Percentiles rank a stretch among this genome's conserved stretches.
These are phyloP conservation scores for Folsomia candida DNA, from an alignment of 2,888 invertebrate genomes.

Conservation along the genomic window DNA sequence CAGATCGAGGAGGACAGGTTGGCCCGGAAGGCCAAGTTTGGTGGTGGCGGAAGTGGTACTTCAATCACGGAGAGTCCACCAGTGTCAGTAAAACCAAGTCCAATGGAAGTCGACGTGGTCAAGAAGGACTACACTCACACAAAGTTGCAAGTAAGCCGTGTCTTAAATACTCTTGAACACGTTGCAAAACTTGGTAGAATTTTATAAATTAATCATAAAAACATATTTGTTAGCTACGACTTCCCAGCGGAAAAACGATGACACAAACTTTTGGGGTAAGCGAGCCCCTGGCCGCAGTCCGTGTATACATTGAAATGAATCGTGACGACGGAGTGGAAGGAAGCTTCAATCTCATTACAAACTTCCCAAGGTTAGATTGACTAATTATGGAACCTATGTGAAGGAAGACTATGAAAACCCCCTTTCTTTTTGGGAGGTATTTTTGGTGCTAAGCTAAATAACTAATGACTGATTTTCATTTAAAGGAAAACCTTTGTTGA, in stretches of 20 bases:
- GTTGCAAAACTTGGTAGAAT: no score
- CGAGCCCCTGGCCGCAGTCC: slow-evolving; percentile 86
- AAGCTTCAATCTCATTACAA: slow-evolving; percentile 82
- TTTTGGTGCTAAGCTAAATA: no score
- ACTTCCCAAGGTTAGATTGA: slow-evolving; percentile 84
- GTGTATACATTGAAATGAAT: slow-evolving; percentile 82
- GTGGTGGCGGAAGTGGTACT: slow-evolving; percentile 50
- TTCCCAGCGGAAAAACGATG: slow-evolving; percentile 71
- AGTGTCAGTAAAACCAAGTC: slow-evolving; percentile 49
- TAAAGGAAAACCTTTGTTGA: no score
- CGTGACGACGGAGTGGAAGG: slow-evolving; percentile 65
- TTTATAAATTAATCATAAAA: no score
- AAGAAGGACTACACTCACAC: slow-evolving; percentile 67
- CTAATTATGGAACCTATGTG: no score
- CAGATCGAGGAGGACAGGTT: slow-evolving; percentile 90
- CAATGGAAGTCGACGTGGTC: slow-evolving; percentile 45
- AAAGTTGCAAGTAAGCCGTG: slow-evolving; percentile 61
- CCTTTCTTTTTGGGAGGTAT: no score
- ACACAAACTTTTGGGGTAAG: slow-evolving; percentile 77
- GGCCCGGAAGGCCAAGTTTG: slow-evolving; percentile 70
- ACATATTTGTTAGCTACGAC: slow-evolving; percentile 63
- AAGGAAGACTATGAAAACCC: no score
- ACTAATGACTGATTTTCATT: no score
- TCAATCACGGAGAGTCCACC: slow-evolving; percentile 49
- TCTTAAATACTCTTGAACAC: no score